These are phyloP conservation scores for Cardinalis cardinalis DNA, from an alignment of 2,113 vertebrate species.

Conservation along the genomic window DNA sequence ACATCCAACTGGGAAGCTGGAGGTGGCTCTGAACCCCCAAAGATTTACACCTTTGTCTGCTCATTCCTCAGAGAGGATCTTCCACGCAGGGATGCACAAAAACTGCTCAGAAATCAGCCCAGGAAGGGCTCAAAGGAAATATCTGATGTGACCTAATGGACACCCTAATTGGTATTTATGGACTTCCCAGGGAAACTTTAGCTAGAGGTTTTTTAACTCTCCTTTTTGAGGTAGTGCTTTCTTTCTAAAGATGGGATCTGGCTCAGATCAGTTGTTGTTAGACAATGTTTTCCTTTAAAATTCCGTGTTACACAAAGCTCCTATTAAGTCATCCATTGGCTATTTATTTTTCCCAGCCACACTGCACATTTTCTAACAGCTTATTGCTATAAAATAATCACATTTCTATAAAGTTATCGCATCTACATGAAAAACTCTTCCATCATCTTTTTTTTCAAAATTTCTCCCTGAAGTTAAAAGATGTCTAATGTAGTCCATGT, in stretches of 20 bases:
- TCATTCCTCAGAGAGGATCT: neutral
- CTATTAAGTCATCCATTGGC: neutral
- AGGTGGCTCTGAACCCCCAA: slow-evolving; percentile 52
- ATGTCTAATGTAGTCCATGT: neutral
- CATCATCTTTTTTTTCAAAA: neutral
- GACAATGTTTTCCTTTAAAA: neutral
- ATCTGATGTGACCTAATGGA: neutral
- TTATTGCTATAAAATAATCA: neutral
- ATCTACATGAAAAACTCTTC: neutral
- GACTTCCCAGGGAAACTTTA: slow-evolving; percentile 5
- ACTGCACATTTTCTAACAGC: neutral
- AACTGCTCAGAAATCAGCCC: neutral
- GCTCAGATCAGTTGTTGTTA: neutral
- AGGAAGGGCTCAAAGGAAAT: slow-evolving; percentile 12
- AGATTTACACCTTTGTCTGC: slow-evolving; percentile 35
- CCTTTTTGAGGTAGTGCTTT: neutral
- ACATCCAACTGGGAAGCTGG: slow-evolving; percentile 52
- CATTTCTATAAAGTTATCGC: neutral
- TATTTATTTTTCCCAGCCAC: neutral
- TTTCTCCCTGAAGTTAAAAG: neutral
- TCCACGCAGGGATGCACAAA: neutral
- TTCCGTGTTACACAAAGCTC: neutral
- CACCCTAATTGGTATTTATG: neutral
- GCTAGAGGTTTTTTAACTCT: neutral
- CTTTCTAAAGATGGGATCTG: neutral